Evolutionary conservation across 2,113 vertebrate genomes (phyloP).

Genomic region (Nesoenas mayeri): DNA sequence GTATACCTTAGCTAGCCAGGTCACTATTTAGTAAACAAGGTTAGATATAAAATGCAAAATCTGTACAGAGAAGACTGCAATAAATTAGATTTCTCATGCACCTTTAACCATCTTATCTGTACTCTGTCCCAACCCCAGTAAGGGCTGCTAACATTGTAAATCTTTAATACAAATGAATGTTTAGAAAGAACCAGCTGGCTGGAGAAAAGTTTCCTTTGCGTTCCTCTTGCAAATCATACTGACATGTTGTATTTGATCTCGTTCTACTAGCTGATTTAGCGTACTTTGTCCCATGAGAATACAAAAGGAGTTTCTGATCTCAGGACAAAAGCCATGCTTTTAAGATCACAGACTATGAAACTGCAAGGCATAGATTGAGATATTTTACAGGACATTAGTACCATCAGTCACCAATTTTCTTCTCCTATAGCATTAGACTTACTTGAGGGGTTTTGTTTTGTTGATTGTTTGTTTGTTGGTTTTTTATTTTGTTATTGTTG

Average conservation of each 20-base stretch:
- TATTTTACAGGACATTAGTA: background rate
- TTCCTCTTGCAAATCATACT: background rate
- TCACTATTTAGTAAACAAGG: background rate
- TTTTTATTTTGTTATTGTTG: no score
- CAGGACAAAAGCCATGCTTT: background rate
- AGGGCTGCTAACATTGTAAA: background rate
- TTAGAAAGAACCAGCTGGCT: background rate
- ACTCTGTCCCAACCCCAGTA: background rate
- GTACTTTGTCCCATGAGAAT: background rate
- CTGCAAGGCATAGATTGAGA: background rate
- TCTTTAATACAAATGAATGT: background rate
- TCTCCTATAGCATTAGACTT: background rate
- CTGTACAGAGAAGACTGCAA: background rate
- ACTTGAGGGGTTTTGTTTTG: background rate
- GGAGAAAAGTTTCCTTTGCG: background rate
- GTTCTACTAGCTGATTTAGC: background rate
- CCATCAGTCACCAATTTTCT: background rate
- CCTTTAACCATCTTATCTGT: background rate
- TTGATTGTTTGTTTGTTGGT: no score
- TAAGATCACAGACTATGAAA: background rate
- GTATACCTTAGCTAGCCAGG: background rate
- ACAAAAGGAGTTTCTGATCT: background rate
- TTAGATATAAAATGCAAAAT: background rate
- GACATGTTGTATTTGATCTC: background rate
- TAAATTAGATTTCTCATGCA: slow-evolving; percentile 6